These are phyloP conservation scores for Idaea biselata DNA, from an alignment of 2,888 invertebrate species.

Conservation along the genomic window DNA sequence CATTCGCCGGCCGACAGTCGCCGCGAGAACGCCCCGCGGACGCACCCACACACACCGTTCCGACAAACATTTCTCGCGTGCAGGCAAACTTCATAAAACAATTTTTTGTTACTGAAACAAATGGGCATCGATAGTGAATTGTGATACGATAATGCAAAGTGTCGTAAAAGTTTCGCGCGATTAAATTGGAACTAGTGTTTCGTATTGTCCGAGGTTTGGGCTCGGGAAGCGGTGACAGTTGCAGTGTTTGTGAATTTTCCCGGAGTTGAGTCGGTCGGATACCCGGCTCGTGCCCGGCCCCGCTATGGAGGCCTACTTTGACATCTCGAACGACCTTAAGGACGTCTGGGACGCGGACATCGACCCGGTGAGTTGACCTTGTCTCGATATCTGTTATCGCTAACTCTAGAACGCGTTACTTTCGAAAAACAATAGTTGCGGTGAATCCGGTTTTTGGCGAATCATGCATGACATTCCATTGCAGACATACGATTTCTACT, in stretches of 20 bases:
- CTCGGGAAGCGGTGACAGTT: conserved; percentile 64
- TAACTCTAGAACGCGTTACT: conserved; percentile 30
- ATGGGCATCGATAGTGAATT: conserved; percentile 74
- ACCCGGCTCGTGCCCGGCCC: conserved; percentile 61
- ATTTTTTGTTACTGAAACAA: conserved; percentile 62
- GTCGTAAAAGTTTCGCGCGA: conserved; percentile 46
- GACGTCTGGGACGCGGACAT: conserved; percentile 91
- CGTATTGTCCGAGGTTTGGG: conserved; percentile 49
- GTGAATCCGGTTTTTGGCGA: conserved; percentile 15
- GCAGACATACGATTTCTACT: conserved; percentile 20
- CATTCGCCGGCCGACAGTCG: conserved; percentile 68
- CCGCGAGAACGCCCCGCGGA: conserved; percentile 43
- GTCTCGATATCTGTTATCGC: conserved; percentile 56
- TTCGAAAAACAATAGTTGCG: conserved; percentile 23
- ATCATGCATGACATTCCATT: conserved; percentile 24
- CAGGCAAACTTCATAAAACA: conserved; percentile 69
- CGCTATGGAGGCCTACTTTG: conserved; percentile 88
- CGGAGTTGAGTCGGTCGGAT: conserved; percentile 56
- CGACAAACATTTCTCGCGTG: conserved; percentile 58
- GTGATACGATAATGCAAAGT: conserved; percentile 66
- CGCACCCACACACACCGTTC: conserved; percentile 27
- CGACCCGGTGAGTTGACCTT: conserved; percentile 87
- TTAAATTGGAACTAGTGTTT: conserved; percentile 43
- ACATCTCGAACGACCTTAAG: conserved; percentile 86
- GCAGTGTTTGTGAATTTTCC: conserved; percentile 60